Evolutionary conservation across 2,888 invertebrate genomes (phyloP).

Genomic region (Lasiommata megera): DNA sequence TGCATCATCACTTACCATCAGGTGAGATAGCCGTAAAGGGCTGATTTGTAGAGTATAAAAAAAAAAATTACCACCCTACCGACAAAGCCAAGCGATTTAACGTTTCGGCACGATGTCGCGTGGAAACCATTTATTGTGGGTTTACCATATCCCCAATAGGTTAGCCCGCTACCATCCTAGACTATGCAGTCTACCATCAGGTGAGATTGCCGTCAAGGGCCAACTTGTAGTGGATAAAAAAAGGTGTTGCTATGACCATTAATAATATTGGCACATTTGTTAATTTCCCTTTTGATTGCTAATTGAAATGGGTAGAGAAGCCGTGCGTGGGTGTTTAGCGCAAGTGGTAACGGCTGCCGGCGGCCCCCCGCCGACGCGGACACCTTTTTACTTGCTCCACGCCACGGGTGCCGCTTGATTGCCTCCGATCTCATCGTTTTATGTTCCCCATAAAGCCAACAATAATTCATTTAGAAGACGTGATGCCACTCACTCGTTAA

Average conservation of each 20-base stretch:
- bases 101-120: too few species aligned
- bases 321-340: constrained; percentile 68
- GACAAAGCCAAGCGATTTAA: too few species aligned
- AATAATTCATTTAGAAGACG: constrained; percentile 81
- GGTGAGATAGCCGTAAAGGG: too few species aligned
- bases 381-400: constrained; percentile 76
- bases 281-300: constrained; percentile 65
- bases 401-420: constrained; percentile 78
- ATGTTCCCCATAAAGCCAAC: constrained; percentile 79
- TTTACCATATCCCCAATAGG: too few species aligned
- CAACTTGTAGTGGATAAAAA: too few species aligned
- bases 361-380: constrained; percentile 64
- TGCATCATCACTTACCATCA: too few species aligned
- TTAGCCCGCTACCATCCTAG: too few species aligned
- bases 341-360: constrained; percentile 59
- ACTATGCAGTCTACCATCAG: too few species aligned
- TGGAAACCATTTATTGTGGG: too few species aligned
- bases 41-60: too few species aligned
- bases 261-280: constrained; percentile 48
- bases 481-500: constrained; percentile 79
- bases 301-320: constrained; percentile 73
- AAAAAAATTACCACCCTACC: too few species aligned
- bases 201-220: too few species aligned
- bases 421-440: constrained; percentile 80
- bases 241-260: constrained; percentile 20